Base-by-base conservation (phyloP, 2,797 vertebrate species). In the Pangasius macronema region DNA sequence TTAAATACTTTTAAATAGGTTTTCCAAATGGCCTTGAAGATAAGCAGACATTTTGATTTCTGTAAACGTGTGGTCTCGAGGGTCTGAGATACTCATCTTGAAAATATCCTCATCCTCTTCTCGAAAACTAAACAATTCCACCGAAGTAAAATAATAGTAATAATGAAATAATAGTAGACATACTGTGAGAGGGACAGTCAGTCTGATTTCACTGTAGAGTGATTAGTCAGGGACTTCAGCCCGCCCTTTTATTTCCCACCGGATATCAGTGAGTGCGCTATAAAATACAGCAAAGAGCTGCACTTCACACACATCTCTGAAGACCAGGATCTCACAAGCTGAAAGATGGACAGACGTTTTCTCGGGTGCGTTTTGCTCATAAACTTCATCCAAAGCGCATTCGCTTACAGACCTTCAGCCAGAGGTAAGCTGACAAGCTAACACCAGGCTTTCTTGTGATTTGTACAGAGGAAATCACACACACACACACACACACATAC, bases 301-400 rank as follows among this genome's bases (percentile, higher is more conserved):
- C 13, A 82, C n/a, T 33, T 36, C 53, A 57, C 80, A 10, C 24
- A 51, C 59, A 30, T 49, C 30, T 39, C 82, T 39, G 9, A 53
- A 68, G 7, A 24, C n/a, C 24, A 65, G 16, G 61, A 55, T 24
- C 42, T 14, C 5, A 46, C 49, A 51, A 0, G 51, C 80, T 16
- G 13, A 36, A 83, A 33, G 63, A 97, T 97, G 96, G 92, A 90
- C 79, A 87, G 90, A 68, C 91, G n/a, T 76, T 82, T 85, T 2
- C 55, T 94, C 8, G 67, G 88, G 30, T 61, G 92, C 0, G 14
- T 94, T 10, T 46, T 93, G 0, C 30, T 94, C 10, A 7, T 93
- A 16, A 89, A 79, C 46, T 88, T 92, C 0, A 77, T 95, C 85
- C 89, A 81, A 86, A 88, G 55, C 82, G 90, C 65, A 1, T 76